Evolutionary conservation across 1,140 invertebrate genomes (phyloP).

Genomic region (Nasonia giraulti): DNA sequence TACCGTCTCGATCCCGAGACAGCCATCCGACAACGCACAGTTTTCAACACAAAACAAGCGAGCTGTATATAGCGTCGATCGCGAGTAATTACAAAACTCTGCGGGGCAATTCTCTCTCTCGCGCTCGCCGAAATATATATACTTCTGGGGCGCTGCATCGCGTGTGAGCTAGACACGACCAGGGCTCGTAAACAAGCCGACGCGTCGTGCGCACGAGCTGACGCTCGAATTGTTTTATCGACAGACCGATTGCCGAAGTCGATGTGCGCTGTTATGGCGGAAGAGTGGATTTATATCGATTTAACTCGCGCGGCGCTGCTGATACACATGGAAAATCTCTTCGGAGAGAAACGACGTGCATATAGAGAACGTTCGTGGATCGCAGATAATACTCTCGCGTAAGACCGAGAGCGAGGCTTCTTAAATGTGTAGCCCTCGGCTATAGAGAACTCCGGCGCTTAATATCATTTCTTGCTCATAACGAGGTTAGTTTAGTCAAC

Average conservation of each 20-base stretch:
- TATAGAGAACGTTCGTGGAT: constrained; percentile 18
- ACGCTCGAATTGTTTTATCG: constrained; percentile 27
- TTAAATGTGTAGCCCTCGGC: constrained; percentile 34
- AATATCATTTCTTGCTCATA: constrained; percentile 59
- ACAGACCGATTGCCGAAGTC: neutral
- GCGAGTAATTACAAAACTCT: neutral
- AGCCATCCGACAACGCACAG: neutral
- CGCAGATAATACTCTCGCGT: constrained; percentile 35
- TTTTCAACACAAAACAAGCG: neutral
- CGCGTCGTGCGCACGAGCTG: constrained; percentile 34
- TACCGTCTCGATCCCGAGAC: no score
- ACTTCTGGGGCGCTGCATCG: constrained; percentile 35
- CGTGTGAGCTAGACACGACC: constrained; percentile 51
- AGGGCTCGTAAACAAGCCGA: constrained; percentile 54
- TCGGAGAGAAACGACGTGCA: no score
- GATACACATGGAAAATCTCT: no score
- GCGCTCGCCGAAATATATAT: neutral
- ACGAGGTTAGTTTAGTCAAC: constrained; percentile 62
- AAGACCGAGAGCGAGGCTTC: constrained; percentile 10
- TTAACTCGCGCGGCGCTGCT: neutral
- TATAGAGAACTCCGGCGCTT: constrained; percentile 16
- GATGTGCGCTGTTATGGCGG: neutral
- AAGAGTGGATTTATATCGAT: neutral
- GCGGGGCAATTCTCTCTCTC: neutral
- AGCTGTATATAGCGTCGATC: neutral